Evolutionary conservation across 2,113 vertebrate genomes (phyloP).

Genomic region (Lepidothrix coronata): DNA sequence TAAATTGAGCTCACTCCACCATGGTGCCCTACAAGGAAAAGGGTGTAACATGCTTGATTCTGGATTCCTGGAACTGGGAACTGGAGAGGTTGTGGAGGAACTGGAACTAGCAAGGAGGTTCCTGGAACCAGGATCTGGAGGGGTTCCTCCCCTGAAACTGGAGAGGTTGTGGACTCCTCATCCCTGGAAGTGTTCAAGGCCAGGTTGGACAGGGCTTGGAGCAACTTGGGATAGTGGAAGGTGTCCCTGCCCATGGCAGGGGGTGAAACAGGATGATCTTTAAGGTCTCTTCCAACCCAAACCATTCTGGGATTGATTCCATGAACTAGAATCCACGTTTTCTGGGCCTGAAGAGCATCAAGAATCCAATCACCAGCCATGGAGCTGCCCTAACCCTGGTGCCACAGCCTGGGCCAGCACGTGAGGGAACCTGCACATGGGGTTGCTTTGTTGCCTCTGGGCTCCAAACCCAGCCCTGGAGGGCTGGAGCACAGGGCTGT

Average conservation of each 20-base stretch:
- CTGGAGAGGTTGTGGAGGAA: not conserved
- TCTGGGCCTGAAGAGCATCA: not conserved
- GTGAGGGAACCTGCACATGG: rapidly evolving
- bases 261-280: not conserved
- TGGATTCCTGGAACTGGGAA: not conserved
- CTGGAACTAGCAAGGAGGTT: not conserved
- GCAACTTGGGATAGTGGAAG: not conserved
- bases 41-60: not conserved
- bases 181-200: not conserved
- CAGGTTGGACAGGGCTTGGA: not conserved
- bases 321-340: not conserved
- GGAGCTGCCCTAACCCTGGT: no score
- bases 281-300: not conserved
- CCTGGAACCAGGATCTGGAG: not conserved
- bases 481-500: not conserved
- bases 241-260: not conserved
- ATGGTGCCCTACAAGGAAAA: rapidly evolving
- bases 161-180: not conserved
- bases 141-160: not conserved
- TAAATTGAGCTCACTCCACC: not conserved
- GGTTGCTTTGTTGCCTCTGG: not conserved
- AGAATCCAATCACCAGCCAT: not conserved
- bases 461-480: not conserved
- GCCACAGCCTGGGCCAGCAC: not conserved
- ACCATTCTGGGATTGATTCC: not conserved